Evolutionary conservation across 2,888 invertebrate species (phyloP).

Genomic region (Drosophila kuntzei): DNA sequence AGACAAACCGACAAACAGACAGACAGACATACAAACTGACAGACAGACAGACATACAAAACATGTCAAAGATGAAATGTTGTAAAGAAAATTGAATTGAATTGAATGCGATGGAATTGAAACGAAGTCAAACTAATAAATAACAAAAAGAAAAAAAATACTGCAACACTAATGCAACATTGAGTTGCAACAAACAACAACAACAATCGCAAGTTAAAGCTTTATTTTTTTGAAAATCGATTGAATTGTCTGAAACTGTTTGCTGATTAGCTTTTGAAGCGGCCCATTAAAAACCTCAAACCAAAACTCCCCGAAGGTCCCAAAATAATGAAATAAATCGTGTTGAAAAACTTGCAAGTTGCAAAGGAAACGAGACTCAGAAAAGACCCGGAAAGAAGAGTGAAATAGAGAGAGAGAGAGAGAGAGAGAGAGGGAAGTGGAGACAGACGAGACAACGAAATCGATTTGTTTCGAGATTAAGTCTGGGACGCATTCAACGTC

Average conservation of each 20-base stretch:
- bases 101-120: constrained; percentile 64
- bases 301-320: constrained; percentile 38
- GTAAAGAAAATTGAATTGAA: constrained; percentile 80
- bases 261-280: constrained; percentile 72
- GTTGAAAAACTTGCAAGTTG: constrained; percentile 70
- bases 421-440: constrained; percentile 16
- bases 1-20: constrained; percentile 41
- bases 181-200: constrained; percentile 30
- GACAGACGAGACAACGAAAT: constrained; percentile 69
- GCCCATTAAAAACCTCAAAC: constrained; percentile 58
- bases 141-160: constrained; percentile 49
- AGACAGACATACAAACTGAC: constrained; percentile 29
- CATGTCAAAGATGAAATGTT: constrained; percentile 79
- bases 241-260: constrained; percentile 64
- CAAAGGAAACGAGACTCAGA: constrained; percentile 11
- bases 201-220: constrained; percentile 5
- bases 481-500: constrained; percentile 57
- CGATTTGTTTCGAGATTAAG: constrained; percentile 84
- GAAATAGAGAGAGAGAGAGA: constrained; percentile 13
- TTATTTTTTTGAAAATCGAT: constrained; percentile 57
- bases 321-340: constrained; percentile 81
- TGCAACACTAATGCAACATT: constrained; percentile 41
- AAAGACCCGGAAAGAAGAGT: background rate
- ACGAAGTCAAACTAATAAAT: constrained; percentile 73
- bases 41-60: constrained; percentile 58